Evolutionary conservation across 2,797 vertebrate genomes (phyloP).

Genomic region (Phoeniculus purpureus): DNA sequence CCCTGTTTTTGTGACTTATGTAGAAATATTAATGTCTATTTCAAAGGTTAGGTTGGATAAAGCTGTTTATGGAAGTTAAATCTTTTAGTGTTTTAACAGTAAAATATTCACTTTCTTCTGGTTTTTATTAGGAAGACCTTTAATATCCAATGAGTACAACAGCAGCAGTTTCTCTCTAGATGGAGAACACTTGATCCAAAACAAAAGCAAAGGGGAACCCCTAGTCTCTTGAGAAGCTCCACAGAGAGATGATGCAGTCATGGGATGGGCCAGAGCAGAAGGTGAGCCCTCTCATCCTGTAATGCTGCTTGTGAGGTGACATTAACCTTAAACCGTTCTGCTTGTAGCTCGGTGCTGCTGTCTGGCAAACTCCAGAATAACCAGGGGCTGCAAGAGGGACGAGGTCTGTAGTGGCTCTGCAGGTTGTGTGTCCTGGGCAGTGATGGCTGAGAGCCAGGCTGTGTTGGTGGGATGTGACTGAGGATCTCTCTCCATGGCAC

Average conservation of each 20-base stretch:
- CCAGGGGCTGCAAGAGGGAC: accelerated
- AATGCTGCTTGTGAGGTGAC: not conserved
- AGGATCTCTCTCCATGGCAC: accelerated
- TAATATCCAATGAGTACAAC: not conserved
- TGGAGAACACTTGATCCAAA: not conserved
- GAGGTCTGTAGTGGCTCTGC: not conserved
- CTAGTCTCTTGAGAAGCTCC: not conserved
- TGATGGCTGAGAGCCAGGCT: not conserved
- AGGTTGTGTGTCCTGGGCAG: not conserved
- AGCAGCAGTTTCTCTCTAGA: not conserved
- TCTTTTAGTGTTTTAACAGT: not conserved
- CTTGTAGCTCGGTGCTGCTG: not conserved
- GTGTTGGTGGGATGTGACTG: not conserved
- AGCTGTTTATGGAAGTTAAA: not conserved
- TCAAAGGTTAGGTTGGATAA: not conserved
- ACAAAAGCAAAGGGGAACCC: not conserved
- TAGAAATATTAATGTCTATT: not conserved
- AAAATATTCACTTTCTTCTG: not conserved
- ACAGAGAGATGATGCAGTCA: accelerated
- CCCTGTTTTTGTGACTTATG: not conserved
- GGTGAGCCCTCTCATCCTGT: accelerated
- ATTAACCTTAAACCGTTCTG: not conserved
- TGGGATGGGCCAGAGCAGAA: not conserved
- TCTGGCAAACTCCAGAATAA: not conserved
- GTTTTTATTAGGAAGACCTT: not conserved